Evolutionary conservation across 2,113 vertebrate genomes (phyloP).

Genomic region (Uria aalge): DNA sequence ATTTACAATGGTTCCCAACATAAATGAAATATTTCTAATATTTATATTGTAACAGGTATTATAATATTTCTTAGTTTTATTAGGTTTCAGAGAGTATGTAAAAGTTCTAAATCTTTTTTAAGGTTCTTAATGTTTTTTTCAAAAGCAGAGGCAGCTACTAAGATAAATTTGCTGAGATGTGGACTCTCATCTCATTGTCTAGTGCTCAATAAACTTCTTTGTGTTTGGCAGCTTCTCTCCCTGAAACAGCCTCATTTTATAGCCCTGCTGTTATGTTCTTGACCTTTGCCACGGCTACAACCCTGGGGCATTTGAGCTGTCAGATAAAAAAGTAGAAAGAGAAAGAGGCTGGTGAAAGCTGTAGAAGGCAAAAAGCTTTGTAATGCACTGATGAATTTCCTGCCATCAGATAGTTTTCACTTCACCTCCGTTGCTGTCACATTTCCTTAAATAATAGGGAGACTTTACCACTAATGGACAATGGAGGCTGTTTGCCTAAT

Average conservation of each 20-base stretch:
- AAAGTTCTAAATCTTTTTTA: neutral
- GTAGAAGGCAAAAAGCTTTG: conserved; percentile 27
- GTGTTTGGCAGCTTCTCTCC: neutral
- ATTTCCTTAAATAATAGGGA: conserved; percentile 66
- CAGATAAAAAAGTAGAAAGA: conserved; percentile 21
- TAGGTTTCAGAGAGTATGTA: neutral
- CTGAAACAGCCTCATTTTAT: conserved; percentile 1
- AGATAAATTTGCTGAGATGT: neutral
- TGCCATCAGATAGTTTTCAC: conserved; percentile 51
- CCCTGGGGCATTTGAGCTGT: conserved; percentile 44
- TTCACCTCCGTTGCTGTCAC: conserved; percentile 60
- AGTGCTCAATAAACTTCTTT: neutral
- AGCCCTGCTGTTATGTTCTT: conserved; percentile 18
- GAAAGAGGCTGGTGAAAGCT: neutral
- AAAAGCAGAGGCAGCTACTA: neutral
- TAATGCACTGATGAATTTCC: conserved; percentile 51
- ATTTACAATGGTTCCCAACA: neutral
- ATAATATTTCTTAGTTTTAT: neutral
- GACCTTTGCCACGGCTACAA: conserved; percentile 37
- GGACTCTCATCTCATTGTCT: neutral
- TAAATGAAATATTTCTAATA: neutral
- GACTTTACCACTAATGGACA: conserved; percentile 26
- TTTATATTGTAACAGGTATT: neutral
- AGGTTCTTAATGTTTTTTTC: neutral
- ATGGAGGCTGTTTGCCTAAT: conserved; percentile 60